phyloP scores from a whole-genome alignment of 2,888 invertebrate species.

The Phoronis australis region DNA sequence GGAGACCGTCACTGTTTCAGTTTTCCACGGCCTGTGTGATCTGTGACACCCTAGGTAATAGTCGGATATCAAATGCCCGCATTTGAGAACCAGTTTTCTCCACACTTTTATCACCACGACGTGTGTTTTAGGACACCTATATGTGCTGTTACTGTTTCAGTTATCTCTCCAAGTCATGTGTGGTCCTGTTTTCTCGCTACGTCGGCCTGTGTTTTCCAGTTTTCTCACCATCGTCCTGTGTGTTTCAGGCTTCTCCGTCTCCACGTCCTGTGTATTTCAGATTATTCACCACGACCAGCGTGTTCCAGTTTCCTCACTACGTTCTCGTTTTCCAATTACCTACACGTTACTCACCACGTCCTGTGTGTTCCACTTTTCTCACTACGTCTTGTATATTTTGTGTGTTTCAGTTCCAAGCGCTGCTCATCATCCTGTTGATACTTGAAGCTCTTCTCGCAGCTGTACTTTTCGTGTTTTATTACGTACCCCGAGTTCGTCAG shows the following conservation, averaged over 20 bases:
- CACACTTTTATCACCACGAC: too few species aligned
- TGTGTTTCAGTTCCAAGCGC: constrained; percentile 34
- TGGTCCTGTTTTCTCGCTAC: background rate
- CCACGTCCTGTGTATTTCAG: background rate
- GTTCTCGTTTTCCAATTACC: too few species aligned
- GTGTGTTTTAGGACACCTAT: background rate
- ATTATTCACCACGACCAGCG: too few species aligned
- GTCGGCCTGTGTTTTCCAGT: background rate
- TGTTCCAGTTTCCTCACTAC: too few species aligned
- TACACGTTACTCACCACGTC: too few species aligned
- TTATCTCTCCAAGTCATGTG: background rate
- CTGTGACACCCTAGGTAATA: too few species aligned
- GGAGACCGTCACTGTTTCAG: too few species aligned
- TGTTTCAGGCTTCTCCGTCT: background rate
- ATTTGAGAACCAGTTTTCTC: too few species aligned
- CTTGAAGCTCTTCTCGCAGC: constrained; percentile 34
- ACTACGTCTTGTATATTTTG: too few species aligned
- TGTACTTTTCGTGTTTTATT: constrained; percentile 41
- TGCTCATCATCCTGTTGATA: constrained; percentile 29
- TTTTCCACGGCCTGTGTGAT: too few species aligned
- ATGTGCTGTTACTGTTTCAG: background rate
- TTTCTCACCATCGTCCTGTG: background rate
- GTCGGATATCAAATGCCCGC: too few species aligned
- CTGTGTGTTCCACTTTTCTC: too few species aligned
- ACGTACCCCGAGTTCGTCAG: constrained; percentile 32